Base-by-base conservation (phyloP, 2,797 vertebrate genomes). In the Bucorvus abyssinicus region DNA sequence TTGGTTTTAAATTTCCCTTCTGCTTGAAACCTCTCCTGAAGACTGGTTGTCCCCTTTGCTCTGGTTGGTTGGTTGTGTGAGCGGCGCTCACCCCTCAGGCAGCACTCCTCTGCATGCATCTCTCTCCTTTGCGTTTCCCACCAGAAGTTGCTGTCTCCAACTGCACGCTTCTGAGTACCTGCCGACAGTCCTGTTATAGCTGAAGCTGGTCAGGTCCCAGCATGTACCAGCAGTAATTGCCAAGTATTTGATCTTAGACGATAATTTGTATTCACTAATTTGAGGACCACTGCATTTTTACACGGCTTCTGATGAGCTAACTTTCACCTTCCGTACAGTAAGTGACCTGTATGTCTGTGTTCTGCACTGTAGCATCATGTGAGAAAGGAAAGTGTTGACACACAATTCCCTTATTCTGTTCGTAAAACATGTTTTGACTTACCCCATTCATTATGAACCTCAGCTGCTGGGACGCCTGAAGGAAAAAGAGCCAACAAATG, bases 91-190 rank as follows among this genome's bases (percentile, higher is more conserved):
- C 20, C 29, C 70, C 27, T 76, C 18, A 13, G 38, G 29, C 47
- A n/a, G 42, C 3, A 2, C 14, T 73, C 55, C 44, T 42, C 79
- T 1, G 0, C 0, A 3, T 67, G 40, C 13, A 7, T 59, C 29
- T 53, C 26, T 34, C 18, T 65, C 60, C 36, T 50, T 56, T n/a
- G 21, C 5, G 1, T 22, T 71, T 71, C 38, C 29, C 85, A 55
- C 5, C 30, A 36, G 74, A 45, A 45, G 45, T 49, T 69, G 53
- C 17, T 5, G 0, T 40, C 19, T n/a, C 47, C 32, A n/a, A 0
- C 60, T 70, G 14, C n/a, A 63, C 1, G 1, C 12, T 74, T 67
- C 73, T 18, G 23, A 75, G 52, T 49, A 26, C 44, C 19, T 84
- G 50, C 21, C 44, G 38, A 18, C 18, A 47, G 27, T 40, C 61